Base-by-base conservation (phyloP, 2,888 invertebrate genomes). In the Bruchidius siliquastri region DNA sequence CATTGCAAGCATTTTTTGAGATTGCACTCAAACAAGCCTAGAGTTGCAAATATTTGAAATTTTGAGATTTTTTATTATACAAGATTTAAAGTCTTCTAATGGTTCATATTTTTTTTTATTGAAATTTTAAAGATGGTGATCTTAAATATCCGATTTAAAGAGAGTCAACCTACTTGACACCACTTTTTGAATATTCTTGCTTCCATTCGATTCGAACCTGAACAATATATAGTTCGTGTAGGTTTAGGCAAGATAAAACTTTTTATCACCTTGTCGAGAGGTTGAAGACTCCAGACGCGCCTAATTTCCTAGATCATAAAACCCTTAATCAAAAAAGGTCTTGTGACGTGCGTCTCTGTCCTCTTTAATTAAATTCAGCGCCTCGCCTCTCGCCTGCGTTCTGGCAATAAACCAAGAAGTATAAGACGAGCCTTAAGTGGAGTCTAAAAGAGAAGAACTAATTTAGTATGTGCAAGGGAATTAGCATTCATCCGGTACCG, bases 381-480 rank as follows among this genome's bases (percentile, higher is more conserved):
- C 49, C 49, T 49, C 18, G 49, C 18, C 18, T 49, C 49, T 49
- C 18, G 49, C 49, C 49, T 49, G 49, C 8, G 49, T 13, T 13
- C 49, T 49, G 18, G 49, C 49, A 49, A 49, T 49, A 49, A 49
- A 49, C 49, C 49, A 49, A 49, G 49, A 49, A 49, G 49, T 49
- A 49, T 49, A 49, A 49, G 49, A 49, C 74, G 70, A 70, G 69
- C 67, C 71, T 67, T 72, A 69, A 73, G 72, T 70, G 71, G n/a
- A 66, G 72, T 21, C 32, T 71, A 71, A 72, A 75, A 69, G 73
- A 75, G 76, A 76, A 78, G 76, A 75, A 75, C 76, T 77, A 78
- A 78, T 78, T 78, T 77, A 77, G 73, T 75, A 77, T 77, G 77
- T 78, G 78, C 68, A 78, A 78, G 78, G 78, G 76, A 78, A 78